Base-by-base conservation (phyloP, 2,888 invertebrate genomes). In the Allophyes oxyacanthae region DNA sequence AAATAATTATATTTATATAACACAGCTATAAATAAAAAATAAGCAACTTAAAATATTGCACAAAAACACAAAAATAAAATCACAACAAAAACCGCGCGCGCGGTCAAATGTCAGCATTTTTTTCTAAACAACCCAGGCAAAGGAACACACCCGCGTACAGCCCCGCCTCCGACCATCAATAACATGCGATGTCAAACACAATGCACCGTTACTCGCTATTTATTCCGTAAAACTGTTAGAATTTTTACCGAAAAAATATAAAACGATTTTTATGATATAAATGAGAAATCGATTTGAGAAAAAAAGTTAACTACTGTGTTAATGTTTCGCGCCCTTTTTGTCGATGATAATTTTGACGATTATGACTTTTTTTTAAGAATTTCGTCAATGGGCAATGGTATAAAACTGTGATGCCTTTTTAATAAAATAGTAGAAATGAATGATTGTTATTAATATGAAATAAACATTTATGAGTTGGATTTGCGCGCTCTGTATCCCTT, bases 141-240 rank as follows among this genome's bases (percentile, higher is more conserved):
- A 78, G 79, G 78, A 79, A 77, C 80, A 75, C 79, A 77, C 78
- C 79, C 80, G 79, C 81, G 75, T 78, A 56, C 80, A 62, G 79
- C 85, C 83, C 79, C 87, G 86, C 87, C 86, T 81, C 66, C 72
- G 33, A 69, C 83, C 86, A 87, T 88, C 88, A 88, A 88, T 88
- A 87, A 84, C 72, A 72, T 55, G 68, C 69, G 67, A 75, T 72
- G 83, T 81, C 84, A 84, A 70, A 64, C 79, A 87, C 85, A 87
- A 87, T 81, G 72, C 81, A 64, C 69, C 64, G 72, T 76, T 75
- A 72, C 62, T 65, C 70, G 71, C 58, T 72, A 69, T 75, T 75
- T 74, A 74, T 74, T 74, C 70, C 72, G 44, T 74, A 74, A 74
- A 74, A 74, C 72, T 74, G 74, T 74, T 77, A 76, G 60, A 61